phyloP scores from a whole-genome alignment of 1,140 invertebrate species.

The Papilio polytes region DNA sequence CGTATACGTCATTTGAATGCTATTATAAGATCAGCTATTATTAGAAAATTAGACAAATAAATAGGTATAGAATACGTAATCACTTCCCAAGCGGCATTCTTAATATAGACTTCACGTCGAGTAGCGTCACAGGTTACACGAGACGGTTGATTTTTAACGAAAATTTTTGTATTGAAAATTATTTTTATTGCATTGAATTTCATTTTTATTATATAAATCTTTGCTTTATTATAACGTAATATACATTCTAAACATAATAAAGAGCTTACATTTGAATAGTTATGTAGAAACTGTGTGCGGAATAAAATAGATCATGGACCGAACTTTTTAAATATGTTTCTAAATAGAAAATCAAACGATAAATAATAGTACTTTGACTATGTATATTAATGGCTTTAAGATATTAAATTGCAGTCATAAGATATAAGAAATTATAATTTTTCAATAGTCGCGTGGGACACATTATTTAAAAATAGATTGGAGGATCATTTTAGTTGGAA shows the following conservation, averaged over 20 bases:
- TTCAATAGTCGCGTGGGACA: neutral
- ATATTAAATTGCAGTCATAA: neutral
- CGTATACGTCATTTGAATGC: constrained; percentile 38
- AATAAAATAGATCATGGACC: neutral
- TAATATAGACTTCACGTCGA: constrained; percentile 46
- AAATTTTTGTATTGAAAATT: neutral
- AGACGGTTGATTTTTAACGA: constrained; percentile 22
- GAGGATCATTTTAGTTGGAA: neutral
- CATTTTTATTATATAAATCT: neutral
- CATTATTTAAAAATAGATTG: neutral
- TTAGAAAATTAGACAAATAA: constrained; percentile 61
- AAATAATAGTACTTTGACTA: neutral
- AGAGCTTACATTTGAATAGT: too few species aligned
- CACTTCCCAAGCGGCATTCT: constrained; percentile 52
- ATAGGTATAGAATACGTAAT: constrained; percentile 51
- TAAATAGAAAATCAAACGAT: too few species aligned
- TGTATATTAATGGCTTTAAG: neutral
- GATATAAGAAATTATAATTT: neutral
- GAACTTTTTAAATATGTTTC: too few species aligned
- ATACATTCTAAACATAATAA: too few species aligned
- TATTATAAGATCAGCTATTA: constrained; percentile 54
- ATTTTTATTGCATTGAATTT: neutral
- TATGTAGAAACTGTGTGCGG: too few species aligned
- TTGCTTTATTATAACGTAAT: neutral
- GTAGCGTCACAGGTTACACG: constrained; percentile 41